Evolutionary conservation across 1,140 invertebrate genomes (phyloP), one percentile per base, ranked within the genome.

Genomic region (Augochlora pura): DNA sequence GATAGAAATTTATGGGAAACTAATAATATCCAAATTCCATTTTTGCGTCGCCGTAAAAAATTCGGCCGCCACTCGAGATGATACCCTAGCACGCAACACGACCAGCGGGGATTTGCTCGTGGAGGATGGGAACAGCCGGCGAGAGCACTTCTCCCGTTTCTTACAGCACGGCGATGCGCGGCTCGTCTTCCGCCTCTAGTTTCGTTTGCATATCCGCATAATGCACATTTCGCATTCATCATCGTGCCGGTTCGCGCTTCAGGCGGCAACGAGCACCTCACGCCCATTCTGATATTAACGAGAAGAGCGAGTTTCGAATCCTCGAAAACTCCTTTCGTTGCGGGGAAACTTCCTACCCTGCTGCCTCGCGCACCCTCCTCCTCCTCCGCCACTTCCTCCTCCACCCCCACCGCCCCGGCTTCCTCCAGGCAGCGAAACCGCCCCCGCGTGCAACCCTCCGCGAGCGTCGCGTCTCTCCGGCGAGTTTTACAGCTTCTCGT

Each of bases 401-500:
- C n/a, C n/a, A n/a, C n/a, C n/a, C n/a, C n/a, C n/a, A n/a, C n/a
- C n/a, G n/a, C n/a, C n/a, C n/a, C 32, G 9, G 25, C 27, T 46
- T 62, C 39, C 14, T 38, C 62, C 32, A 42, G 39, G 3, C 39
- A 42, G n/a, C n/a, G n/a, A n/a, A n/a, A n/a, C n/a, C 39, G 39
- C 39, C 7, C 42, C 10, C 42, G 14, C 42, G n/a, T n/a, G 10
- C 2, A 14, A 14, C 12, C 14, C 10, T 12, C 10, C 1, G 42
- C 10, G 42, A 12, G 42, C 10, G 9, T 10, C 10, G 42, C 70
- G 5, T 38, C 42, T 68, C 23, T 42, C 23, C 49, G 14, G 60
- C 65, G 74, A 76, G 81, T 84, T 72, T 82, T 82, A 83, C 68
- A 52, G 80, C 69, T 78, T 60, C 57, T 54, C 69, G 65, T 59